Evolutionary conservation across 2,113 vertebrate species (phyloP).

Genomic region (Triplophysa rosa): DNA sequence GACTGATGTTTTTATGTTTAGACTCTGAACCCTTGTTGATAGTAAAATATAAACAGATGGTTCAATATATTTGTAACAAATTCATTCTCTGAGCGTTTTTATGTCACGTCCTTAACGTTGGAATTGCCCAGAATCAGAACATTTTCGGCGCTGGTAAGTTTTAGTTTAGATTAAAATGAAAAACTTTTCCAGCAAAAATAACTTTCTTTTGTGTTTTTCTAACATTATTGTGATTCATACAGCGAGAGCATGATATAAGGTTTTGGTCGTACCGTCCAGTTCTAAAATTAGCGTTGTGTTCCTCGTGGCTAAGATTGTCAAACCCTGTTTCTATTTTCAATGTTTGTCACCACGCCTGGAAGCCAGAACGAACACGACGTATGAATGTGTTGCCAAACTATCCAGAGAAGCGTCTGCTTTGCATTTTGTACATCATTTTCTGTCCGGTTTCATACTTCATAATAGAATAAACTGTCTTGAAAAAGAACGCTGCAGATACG

Average conservation of each 20-base stretch:
- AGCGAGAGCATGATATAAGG: neutral
- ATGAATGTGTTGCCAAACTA: conserved; percentile 15
- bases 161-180: no score
- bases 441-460: neutral
- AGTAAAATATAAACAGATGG: no score
- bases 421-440: conserved; percentile 1
- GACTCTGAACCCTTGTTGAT: no score
- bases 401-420: conserved; percentile 2
- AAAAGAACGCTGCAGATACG: neutral
- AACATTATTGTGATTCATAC: neutral
- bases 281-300: neutral
- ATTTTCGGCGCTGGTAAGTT: no score
- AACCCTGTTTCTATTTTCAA: neutral
- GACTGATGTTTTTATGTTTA: no score
- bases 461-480: neutral
- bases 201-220: neutral
- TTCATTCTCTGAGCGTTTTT: no score
- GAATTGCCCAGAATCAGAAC: no score
- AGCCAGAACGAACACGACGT: neutral
- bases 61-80: no score
- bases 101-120: no score
- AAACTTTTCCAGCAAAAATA: no score
- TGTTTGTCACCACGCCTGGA: neutral
- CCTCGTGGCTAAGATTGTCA: neutral
- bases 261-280: neutral